Percentiles rank a stretch among this genome's conserved stretches.
Conservation (phyloP, 2,797 vertebrate species). For the Poecilia velifera region DNA sequence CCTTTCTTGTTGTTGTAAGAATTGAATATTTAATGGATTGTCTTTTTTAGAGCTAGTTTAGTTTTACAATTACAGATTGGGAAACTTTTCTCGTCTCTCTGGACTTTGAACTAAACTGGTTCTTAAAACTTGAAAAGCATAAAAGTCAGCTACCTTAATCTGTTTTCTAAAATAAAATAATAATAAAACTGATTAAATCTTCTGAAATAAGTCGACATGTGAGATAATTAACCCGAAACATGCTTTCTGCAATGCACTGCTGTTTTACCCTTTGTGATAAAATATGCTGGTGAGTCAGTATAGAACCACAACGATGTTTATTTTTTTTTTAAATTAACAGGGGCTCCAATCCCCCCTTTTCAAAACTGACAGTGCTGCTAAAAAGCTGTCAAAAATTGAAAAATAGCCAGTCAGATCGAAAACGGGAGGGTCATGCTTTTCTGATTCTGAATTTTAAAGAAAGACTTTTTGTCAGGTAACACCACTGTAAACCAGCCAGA, state of each 20-base stretch:
- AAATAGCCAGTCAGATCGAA: constrained; percentile 15
- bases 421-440: constrained; percentile 21
- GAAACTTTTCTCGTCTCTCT: not conserved
- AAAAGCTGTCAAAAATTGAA: constrained; percentile 21
- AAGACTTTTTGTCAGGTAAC: constrained; percentile 28
- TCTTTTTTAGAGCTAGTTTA: not conserved
- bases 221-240: not conserved
- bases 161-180: not conserved
- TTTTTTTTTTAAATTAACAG: not conserved
- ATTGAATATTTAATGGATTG: not conserved
- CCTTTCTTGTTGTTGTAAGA: not conserved
- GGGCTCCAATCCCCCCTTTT: not conserved
- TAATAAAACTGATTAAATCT: too few relatives aligned
- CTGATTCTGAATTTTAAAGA: constrained; percentile 31
- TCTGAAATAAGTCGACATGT: not conserved
- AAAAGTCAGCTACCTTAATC: not conserved
- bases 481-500: constrained; percentile 9
- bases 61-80: not conserved
- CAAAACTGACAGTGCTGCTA: not conserved
- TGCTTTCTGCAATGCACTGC: not conserved
- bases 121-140: not conserved
- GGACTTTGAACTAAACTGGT: not conserved
- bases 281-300: not conserved
- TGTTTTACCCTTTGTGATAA: not conserved
- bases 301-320: not conserved